A percentile compares a stretch with the other conserved stretches of the same genome.
These are phyloP conservation scores for Pachypsylla venusta DNA, from an alignment of 1,140 invertebrate genomes.

Conservation along the genomic window DNA sequence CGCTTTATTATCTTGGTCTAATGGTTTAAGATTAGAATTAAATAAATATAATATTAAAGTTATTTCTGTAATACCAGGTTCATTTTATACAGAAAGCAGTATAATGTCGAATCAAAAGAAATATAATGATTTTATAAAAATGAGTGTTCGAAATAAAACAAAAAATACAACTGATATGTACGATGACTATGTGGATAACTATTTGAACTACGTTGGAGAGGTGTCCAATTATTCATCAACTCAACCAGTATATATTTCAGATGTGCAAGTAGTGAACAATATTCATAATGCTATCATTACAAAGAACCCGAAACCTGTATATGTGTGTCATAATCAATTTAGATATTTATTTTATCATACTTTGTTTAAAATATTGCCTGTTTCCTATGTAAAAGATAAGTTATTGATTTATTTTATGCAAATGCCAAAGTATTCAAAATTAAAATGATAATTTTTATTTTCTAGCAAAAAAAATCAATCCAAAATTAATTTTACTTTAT, in stretches of 20 bases:
- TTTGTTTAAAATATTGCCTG: not conserved
- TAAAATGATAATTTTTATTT: too few species aligned
- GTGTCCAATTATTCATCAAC: not conserved
- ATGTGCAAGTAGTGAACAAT: not conserved
- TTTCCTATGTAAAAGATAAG: slow-evolving; percentile 1
- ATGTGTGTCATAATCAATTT: not conserved
- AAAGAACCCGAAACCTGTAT: not conserved
- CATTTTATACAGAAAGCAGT: not conserved
- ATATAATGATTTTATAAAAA: not conserved
- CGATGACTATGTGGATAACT: not conserved
- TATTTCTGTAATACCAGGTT: not conserved
- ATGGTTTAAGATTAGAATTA: not conserved
- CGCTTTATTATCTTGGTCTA: not conserved
- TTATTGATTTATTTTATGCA: not conserved
- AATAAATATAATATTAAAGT: slow-evolving; percentile 1
- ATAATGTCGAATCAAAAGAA: not conserved
- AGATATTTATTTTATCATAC: slow-evolving; percentile 4
- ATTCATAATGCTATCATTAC: not conserved
- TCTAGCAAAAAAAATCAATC: too few species aligned
- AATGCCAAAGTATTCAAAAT: not conserved
- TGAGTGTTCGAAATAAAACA: not conserved
- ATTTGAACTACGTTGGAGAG: not conserved
- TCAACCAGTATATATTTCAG: not conserved
- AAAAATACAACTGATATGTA: not conserved
- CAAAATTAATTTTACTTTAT: too few species aligned